Evolutionary conservation across 2,888 invertebrate species (phyloP), one percentile per base, ranked within the genome.

Genomic region (Andricus curvator): DNA sequence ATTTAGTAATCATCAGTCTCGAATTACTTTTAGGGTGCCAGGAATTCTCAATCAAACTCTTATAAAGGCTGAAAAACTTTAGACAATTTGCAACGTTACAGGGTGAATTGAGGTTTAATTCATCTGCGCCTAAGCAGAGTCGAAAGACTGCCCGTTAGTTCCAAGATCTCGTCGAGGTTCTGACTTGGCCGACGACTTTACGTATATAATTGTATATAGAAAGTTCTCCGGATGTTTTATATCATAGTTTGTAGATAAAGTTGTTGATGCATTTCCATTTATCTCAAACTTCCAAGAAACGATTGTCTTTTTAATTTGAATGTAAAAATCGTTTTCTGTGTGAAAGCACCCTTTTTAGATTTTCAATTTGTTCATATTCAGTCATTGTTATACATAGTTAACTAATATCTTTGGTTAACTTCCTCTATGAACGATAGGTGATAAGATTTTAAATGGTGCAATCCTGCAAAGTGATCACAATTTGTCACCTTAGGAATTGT

Each of bases 191-290:
- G 70, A 70, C 25, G 29, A 74, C 22, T 56, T 56, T 33, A 29
- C 33, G 15, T 74, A 48, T 56, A 74, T 62, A 74, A 29, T 70
- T 74, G 74, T 74, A 74, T 56, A 74, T 74, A 74, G 25, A 56
- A n/a, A 51, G 22, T 74, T 74, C 11, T 56, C 29, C 51, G 15
- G 11, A 67, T 67, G 67, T 67, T 62, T 62, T 62, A 41, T 74
- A 51, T 62, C 15, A 41, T 74, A 51, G 51, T 56, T 74, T n/a
- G 56, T 74, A 74, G n/a, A n/a, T 74, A 56, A 33, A 74, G 11
- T 51, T 62, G 25, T 25, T 62, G 13, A 62, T 62, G 25, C 25
- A 62, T 62, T 33, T 33, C 9, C 20, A 74, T 33, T 74, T 56
- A 33, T 56, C 29, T 11, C 29, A 33, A 56, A 74, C 17, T 74